phyloP scores from a whole-genome alignment of 2,888 invertebrate species.

The Diplolepis rosae region DNA sequence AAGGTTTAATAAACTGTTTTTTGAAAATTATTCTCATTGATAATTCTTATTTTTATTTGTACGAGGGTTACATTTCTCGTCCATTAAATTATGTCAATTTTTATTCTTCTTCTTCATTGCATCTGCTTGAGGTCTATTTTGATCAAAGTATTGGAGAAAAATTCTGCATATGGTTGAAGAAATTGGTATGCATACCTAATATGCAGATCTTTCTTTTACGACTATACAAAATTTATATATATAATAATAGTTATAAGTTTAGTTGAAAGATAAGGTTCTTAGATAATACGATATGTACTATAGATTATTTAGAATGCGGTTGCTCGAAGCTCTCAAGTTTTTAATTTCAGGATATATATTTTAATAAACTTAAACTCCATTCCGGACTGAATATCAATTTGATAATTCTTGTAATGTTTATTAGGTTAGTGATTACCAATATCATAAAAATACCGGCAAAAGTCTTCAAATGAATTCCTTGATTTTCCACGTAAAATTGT shows the following conservation, averaged over 20 bases:
- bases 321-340: not conserved
- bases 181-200: not conserved
- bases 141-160: not conserved
- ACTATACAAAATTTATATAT: slow-evolving; percentile 13
- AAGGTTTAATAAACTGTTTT: not conserved
- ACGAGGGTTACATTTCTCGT: not conserved
- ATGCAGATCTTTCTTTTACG: not conserved
- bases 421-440: no score
- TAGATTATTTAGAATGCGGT: slow-evolving; percentile 1
- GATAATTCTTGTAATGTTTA: no score
- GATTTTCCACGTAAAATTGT: no score
- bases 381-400: not conserved
- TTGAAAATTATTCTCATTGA: not conserved
- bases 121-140: not conserved
- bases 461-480: no score
- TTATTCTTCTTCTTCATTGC: not conserved
- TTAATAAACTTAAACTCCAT: no score
- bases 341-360: not conserved
- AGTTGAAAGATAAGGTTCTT: slow-evolving; percentile 3
- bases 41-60: not conserved
- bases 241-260: slow-evolving; percentile 12
- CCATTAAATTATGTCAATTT: not conserved
- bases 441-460: no score
- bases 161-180: not conserved
- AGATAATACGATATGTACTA: slow-evolving; percentile 10